These are phyloP conservation scores for Delphinapterus leucas DNA, from an alignment of 2,113 vertebrate species.

Conservation along the genomic window DNA sequence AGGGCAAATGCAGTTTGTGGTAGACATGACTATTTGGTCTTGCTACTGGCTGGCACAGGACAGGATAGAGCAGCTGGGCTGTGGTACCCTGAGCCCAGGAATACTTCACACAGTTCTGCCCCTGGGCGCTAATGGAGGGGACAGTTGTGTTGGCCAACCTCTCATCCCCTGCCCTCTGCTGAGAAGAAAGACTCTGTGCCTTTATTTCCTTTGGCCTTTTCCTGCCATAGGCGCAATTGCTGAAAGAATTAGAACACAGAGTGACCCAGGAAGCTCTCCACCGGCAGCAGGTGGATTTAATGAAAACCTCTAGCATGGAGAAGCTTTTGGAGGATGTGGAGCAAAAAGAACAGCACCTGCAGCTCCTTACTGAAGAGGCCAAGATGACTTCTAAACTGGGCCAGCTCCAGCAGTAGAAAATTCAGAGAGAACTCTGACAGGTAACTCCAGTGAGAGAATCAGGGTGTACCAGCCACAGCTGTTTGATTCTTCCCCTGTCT, in stretches of 20 bases:
- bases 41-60: background rate
- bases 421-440: conserved; percentile 79
- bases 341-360: conserved; percentile 77
- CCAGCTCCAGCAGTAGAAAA: conserved; percentile 71
- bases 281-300: conserved; percentile 74
- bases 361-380: conserved; percentile 74
- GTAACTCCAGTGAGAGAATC: conserved; percentile 35
- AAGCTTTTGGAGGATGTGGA: conserved; percentile 77
- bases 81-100: background rate
- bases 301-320: conserved; percentile 76
- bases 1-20: background rate
- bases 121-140: background rate
- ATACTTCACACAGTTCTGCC: background rate
- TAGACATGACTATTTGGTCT: background rate
- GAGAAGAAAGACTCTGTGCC: background rate
- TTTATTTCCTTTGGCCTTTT: background rate
- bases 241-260: conserved; percentile 76
- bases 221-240: conserved; percentile 76
- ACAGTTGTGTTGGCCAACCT: background rate
- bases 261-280: conserved; percentile 73
- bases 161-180: background rate
- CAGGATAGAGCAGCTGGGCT: background rate
- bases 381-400: conserved; percentile 73
- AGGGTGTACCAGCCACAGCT: background rate
- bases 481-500: background rate